Conservation (phyloP, 2,113 vertebrate species). For the Amia ocellicauda region DNA sequence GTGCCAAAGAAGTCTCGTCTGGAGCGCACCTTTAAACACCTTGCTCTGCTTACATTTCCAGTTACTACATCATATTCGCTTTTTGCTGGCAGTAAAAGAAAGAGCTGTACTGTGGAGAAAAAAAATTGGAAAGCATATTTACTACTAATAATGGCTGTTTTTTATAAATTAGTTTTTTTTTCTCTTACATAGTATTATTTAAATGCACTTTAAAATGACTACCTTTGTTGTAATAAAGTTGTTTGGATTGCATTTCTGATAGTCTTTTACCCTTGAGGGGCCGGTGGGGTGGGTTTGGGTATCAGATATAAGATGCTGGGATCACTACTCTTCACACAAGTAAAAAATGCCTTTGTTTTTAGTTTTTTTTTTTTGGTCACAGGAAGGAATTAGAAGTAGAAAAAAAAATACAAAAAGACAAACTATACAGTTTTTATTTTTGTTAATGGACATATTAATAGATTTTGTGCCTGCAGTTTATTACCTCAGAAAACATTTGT, state of each 20-base stretch:
- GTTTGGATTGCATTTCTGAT: not conserved
- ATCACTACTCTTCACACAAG: not conserved
- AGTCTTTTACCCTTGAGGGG: no score
- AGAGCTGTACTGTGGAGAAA: conserved; percentile 7
- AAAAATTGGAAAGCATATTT: not conserved
- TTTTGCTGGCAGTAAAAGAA: conserved; percentile 3
- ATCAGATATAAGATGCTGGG: conserved; percentile 3
- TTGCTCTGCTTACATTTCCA: not conserved
- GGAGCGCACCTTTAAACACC: not conserved
- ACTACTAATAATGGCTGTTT: not conserved
- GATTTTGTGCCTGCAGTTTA: no score
- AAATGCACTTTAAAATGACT: conserved; percentile 20
- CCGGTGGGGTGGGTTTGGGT: no score
- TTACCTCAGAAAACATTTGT: no score
- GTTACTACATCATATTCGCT: conserved; percentile 6
- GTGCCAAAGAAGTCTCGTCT: conserved; percentile 6
- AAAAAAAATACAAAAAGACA: no score
- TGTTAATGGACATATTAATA: no score
- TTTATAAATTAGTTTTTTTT: conserved; percentile 3
- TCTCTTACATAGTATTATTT: not conserved
- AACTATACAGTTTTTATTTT: no score
- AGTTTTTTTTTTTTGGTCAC: not conserved
- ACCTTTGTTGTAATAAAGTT: not conserved
- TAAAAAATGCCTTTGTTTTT: not conserved
- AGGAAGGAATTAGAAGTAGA: no score